These are phyloP conservation scores for Antitype chi DNA, from an alignment of 2,888 invertebrate species.

Conservation along the genomic window DNA sequence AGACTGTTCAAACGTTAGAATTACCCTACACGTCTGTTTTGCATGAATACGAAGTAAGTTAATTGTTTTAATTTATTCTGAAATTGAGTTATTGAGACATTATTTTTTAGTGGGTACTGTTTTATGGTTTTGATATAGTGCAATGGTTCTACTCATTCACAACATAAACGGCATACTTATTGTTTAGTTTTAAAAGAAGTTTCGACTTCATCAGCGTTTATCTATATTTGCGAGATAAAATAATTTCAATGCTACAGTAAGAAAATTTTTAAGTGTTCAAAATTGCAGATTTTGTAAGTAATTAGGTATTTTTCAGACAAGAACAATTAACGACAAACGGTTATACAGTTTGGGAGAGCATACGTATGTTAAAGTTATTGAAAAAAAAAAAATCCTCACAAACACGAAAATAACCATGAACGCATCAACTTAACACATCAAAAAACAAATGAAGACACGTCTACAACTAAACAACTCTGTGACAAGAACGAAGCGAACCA, in stretches of 20 bases:
- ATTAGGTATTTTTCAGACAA: no score
- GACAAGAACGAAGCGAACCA: conserved; percentile 72
- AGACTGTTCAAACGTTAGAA: conserved; percentile 74
- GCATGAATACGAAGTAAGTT: conserved; percentile 59
- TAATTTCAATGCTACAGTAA: background rate
- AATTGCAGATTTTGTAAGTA: no score
- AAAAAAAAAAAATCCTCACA: background rate
- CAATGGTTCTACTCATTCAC: background rate
- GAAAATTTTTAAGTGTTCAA: background rate
- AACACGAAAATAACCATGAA: background rate
- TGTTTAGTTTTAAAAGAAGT: background rate
- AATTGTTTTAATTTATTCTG: conserved; percentile 55
- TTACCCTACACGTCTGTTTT: conserved; percentile 52
- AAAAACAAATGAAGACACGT: conserved; percentile 49
- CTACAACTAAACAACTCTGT: conserved; percentile 62
- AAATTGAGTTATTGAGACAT: conserved; percentile 44
- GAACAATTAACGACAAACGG: no score
- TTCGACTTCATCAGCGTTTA: background rate
- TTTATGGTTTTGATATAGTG: conserved; percentile 13
- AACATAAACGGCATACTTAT: background rate
- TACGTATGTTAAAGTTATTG: no score
- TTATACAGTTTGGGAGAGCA: no score
- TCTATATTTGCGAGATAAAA: background rate
- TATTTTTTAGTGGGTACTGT: conserved; percentile 21
- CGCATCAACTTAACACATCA: background rate